Base-by-base conservation (phyloP, 2,888 invertebrate genomes). In the Smittia aterrima region DNA sequence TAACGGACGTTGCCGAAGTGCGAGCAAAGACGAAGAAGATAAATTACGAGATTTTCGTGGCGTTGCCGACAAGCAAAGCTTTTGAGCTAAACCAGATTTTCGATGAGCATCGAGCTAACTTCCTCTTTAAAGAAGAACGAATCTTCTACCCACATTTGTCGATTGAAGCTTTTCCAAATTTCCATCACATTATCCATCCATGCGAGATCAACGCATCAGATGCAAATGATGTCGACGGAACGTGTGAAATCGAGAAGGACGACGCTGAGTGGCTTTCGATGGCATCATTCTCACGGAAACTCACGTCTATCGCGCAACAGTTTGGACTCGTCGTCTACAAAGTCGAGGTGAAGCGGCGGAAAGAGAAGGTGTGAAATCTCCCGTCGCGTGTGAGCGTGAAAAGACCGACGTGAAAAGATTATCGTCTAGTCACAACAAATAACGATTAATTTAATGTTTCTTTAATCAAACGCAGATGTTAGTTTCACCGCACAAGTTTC, bases 81-180 rank as follows among this genome's bases (percentile, higher is more conserved):
- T 81, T 85, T 66, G 85, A 88, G 71, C 85, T 92, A n/a, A 80
- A 82, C 53, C 77, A 82, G 24, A 82, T 83, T 16, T 83, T 83
- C 13, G 80, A 77, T 13, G 80, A 84, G 76, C 77, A 81, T 77
- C 78, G 78, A 76, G 78, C 82, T 41, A 82, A 85, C 73, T 80
- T 88, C 66, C 82, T 83, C 77, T 80, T 88, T 75, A 81, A 83
- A 27, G 82, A 86, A 76, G 82, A 87, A 1, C 84, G 85, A 73
- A 84, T 85, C 0, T 91, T 90, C 82, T 92, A 89, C 84, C 93
- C 92, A 0, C 93, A 93, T 81, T 83, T 92, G 75, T 90, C 91
- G 58, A 87, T 87, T 0, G 93, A 93, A 82, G 91, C 90, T 0
- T 84, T 91, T 74, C 91, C 92, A 0, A 85, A 85, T 64, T 83